Evolutionary conservation across 2,888 invertebrate species (phyloP).

Genomic region (Trypoxylon attenuatum): DNA sequence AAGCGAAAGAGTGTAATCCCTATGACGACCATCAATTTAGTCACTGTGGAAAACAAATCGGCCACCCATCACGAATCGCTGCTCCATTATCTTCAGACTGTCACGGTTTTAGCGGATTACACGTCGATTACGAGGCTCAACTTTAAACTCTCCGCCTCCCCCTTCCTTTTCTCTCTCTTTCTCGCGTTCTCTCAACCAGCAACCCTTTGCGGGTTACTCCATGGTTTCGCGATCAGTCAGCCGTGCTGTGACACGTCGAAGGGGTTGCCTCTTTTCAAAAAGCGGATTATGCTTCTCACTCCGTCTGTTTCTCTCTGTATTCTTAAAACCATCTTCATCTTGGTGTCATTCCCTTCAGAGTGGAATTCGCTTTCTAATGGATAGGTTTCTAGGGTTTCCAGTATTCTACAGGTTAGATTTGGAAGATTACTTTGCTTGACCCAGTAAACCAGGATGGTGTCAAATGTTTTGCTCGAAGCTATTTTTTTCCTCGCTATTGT

Average conservation of each 20-base stretch:
- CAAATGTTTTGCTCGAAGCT: neutral
- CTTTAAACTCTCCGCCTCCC: constrained; percentile 65
- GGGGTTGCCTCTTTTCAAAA: constrained; percentile 70
- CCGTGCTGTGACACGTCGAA: constrained; percentile 72
- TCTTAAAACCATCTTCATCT: neutral
- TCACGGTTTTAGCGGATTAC: constrained; percentile 73
- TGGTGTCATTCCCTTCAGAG: constrained; percentile 14
- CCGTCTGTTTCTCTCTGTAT: constrained; percentile 11
- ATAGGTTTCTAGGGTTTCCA: constrained; percentile 16
- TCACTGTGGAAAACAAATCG: constrained; percentile 51
- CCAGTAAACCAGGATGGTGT: neutral
- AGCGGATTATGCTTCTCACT: constrained; percentile 69
- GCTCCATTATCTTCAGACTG: constrained; percentile 53
- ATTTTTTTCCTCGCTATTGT: constrained; percentile 12
- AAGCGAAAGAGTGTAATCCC: neutral
- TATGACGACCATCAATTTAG: neutral
- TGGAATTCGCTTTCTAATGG: constrained; percentile 23
- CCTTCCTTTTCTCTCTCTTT: constrained; percentile 12
- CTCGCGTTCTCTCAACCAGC: constrained; percentile 16
- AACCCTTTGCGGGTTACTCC: constrained; percentile 71
- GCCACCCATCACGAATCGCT: constrained; percentile 48
- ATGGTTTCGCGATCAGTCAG: constrained; percentile 75
- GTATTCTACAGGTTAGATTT: neutral
- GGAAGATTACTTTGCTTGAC: neutral
- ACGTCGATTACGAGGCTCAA: constrained; percentile 74